Evolutionary conservation across 2,797 vertebrate species (phyloP), one percentile per base, ranked within the genome.

Genomic region (Tarsius wallacei): DNA sequence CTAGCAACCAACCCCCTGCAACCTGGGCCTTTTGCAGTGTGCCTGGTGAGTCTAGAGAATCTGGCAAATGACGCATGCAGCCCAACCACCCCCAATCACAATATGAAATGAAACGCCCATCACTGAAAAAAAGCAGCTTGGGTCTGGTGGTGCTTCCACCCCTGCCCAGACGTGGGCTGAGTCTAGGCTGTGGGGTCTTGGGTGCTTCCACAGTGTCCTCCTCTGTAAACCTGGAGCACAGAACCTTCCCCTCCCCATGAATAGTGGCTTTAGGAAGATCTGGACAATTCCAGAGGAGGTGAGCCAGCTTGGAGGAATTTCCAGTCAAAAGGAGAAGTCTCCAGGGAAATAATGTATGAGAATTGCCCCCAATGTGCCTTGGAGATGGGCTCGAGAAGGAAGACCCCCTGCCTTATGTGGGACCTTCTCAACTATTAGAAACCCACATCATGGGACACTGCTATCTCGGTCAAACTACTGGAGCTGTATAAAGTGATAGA

Each of bases 231-330:
- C 33, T 5, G 31, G 26, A 73, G 6, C 1, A 24, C 15, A 9
- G 7, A 2, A 0, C 10, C 10, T 2, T 16, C 24, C 49, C 59
- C 7, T 64, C 26, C 7, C 66, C 36, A 49, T 1, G 33, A 55
- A 36, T 0, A 36, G 5, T 0, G 0, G 7, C 26, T 73, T 26
- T 31, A 10, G n/a, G 33, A 82, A 53, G 8, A 31, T 36, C 1
- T 33, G 21, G 33, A 28, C 15, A 24, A 3, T 61, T 66, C 28
- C 0, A 24, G 47, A 31, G 2, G 82, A 19, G 28, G 15, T 13
- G 14, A 57, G 22, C 57, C 24, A 4, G 42, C 2, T 24, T 7
- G 15, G 13, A 36, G 1, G 26, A 15, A 16, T 12, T 26, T 11
- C 16, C 13, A 5, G 0, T n/a, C n/a, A 36, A 68, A 91, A 53